Conservation (phyloP, 2,797 vertebrate species). For the Lepus townsendii region DNA sequence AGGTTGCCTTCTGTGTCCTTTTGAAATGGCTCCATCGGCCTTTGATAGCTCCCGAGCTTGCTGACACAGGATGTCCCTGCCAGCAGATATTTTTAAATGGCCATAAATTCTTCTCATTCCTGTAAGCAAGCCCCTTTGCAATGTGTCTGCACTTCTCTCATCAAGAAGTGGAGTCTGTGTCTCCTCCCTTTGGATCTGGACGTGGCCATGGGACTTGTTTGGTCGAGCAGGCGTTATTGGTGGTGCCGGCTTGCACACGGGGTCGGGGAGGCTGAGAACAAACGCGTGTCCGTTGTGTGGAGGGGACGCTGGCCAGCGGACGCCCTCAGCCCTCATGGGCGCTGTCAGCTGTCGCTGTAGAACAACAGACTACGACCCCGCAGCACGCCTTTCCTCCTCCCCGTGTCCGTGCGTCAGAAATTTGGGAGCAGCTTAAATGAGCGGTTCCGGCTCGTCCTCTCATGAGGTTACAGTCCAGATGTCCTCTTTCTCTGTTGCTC, state of each 20-base stretch:
- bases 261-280: neutral
- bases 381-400: neutral
- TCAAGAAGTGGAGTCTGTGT: neutral
- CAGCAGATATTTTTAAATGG: neutral
- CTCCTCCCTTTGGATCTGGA: neutral
- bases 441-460: neutral
- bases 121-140: neutral
- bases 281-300: neutral
- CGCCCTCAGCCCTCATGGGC: neutral
- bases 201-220: neutral
- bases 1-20: neutral
- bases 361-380: neutral
- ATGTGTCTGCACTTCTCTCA: neutral
- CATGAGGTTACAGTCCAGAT: neutral
- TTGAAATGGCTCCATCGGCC: neutral
- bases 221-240: neutral
- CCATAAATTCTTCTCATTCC: neutral
- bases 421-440: neutral
- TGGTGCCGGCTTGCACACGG: neutral
- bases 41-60: neutral
- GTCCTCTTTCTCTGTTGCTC: too few relatives aligned
- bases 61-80: neutral
- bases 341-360: neutral
- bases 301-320: neutral
- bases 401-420: neutral